Percentiles rank a stretch among this genome's conserved stretches.
Evolutionary conservation across 2,888 invertebrate genomes (phyloP).

Genomic region (Andrena dorsata): DNA sequence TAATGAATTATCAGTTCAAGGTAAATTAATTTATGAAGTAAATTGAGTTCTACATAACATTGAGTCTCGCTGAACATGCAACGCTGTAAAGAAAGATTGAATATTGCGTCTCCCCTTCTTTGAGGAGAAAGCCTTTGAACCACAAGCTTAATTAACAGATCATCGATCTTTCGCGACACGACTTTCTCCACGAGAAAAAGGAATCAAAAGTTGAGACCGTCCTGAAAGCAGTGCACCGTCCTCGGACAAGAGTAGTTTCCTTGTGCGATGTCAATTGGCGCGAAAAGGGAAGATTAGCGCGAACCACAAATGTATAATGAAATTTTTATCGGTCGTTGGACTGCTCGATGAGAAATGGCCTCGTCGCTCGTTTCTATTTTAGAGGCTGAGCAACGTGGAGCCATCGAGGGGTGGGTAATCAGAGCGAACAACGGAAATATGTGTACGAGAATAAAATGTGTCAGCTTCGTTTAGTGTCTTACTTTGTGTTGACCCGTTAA

Average conservation of each 20-base stretch:
- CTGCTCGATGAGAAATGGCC: no score
- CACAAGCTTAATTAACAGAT: neutral
- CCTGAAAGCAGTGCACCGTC: conserved; percentile 35
- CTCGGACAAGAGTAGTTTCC: neutral
- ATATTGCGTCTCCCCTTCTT: no score
- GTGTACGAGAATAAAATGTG: conserved; percentile 61
- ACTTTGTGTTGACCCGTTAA: conserved; percentile 38
- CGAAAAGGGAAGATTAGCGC: no score
- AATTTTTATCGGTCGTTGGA: no score
- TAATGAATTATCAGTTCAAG: no score
- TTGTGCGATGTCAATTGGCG: neutral
- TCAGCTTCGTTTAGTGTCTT: conserved; percentile 56
- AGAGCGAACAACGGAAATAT: neutral
- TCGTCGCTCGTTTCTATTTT: neutral
- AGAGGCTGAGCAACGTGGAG: neutral
- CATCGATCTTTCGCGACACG: neutral
- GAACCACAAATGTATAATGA: no score
- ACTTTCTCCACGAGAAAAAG: neutral
- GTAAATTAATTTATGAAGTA: no score
- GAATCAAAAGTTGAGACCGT: conserved; percentile 25
- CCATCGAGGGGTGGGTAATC: conserved; percentile 13
- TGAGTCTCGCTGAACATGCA: no score
- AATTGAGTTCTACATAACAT: no score
- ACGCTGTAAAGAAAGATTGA: no score
- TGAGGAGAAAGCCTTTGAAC: no score